Evolutionary conservation across 2,113 vertebrate species (phyloP).

Genomic region (pig (Sus scrofa)): DNA sequence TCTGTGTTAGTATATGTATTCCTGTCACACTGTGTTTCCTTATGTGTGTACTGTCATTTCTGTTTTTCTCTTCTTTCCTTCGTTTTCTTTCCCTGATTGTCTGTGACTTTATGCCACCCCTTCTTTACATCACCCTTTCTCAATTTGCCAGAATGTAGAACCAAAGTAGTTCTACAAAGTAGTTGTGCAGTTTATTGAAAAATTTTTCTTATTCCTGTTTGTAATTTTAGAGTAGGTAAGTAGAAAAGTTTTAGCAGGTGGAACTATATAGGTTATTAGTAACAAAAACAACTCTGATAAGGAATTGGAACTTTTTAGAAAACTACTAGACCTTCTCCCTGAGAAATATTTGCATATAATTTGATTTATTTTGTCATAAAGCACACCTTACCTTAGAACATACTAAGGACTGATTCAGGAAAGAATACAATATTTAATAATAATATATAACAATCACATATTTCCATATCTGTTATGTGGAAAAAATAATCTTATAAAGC

Average conservation of each 20-base stretch:
- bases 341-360: slow-evolving; percentile 2
- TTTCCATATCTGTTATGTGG: background rate
- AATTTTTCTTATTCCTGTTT: slow-evolving; percentile 3
- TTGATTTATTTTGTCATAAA: slow-evolving; percentile 25
- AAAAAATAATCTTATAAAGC: slow-evolving; percentile 36
- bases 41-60: background rate
- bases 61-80: background rate
- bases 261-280: background rate
- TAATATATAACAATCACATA: background rate
- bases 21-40: background rate
- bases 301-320: background rate
- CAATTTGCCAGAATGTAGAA: background rate
- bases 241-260: slow-evolving; percentile 42
- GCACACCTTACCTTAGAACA: background rate
- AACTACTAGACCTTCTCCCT: background rate
- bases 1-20: background rate
- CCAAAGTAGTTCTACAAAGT: too few species aligned
- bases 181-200: slow-evolving; percentile 10
- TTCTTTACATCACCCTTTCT: slow-evolving; percentile 9
- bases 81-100: background rate
- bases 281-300: slow-evolving; percentile 39
- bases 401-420: background rate
- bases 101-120: background rate
- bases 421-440: slow-evolving; percentile 36
- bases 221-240: slow-evolving; percentile 19